Base-by-base conservation (phyloP, 2,113 vertebrate genomes). In the Corythoichthys haematopterus region DNA sequence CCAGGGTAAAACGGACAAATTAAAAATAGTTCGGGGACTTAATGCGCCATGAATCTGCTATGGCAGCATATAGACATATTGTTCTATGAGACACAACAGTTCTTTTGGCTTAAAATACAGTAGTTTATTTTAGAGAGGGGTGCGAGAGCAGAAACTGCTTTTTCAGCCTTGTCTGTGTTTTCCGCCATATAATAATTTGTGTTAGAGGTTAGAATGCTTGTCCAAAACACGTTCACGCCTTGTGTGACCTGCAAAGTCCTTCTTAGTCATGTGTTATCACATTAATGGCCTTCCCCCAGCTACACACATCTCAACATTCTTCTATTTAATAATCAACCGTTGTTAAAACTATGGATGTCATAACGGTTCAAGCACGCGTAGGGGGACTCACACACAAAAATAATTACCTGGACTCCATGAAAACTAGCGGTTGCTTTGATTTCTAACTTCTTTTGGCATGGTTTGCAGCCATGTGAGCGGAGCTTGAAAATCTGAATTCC, bases 301-400 rank as follows among this genome's bases (percentile, higher is more conserved):
- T 28, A 77, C 72, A 20, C 11, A 15, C 50, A 37, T 16, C 33
- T 53, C 43, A 53, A 43, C 64, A 73, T 77, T 77, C 71, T 59
- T 65, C 33, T 8, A 52, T 75, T 77, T 74, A 77, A 80, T 80
- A 63, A 82, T 74, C 45, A 67, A 58, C 78, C 47, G 13, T 46
- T 57, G 62, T 61, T 66, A 78, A 75, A 59, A 68, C 50, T 11
- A 1, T 2, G 46, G 62, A 20, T 4, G 43, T 70, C 16, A 16
- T 70, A 66, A 47, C 56, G 65, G 56, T 16, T 28, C 10, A 47
- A 70, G 47, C 11, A 40, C 1, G 51, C 13, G 35, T 66, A 38
- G 64, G 4, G 37, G 0, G 12, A 40, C 38, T 40, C 38, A 40
- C 38, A 40, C 38, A 40, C 38, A 64, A 51, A 50, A 51, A n/a